Evolutionary conservation across 2,888 invertebrate genomes (phyloP).

Genomic region (Drosophila melanosoma): DNA sequence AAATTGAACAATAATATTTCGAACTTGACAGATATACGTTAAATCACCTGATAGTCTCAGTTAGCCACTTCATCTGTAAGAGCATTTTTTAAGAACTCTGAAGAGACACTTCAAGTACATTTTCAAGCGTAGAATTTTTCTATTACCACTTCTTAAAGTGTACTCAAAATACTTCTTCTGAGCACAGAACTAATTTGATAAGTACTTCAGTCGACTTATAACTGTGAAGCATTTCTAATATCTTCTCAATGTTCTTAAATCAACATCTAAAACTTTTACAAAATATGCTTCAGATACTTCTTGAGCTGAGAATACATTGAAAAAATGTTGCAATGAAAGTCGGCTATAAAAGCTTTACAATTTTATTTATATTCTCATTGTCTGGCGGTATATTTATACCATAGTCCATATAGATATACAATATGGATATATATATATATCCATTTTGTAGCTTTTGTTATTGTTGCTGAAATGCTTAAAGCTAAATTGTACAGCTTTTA

Average conservation of each 20-base stretch:
- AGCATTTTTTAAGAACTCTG: neutral
- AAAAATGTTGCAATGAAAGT: neutral
- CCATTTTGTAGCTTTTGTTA: constrained; percentile 17
- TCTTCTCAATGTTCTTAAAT: neutral
- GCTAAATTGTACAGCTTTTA: constrained; percentile 6
- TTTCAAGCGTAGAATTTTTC: neutral
- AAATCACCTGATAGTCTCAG: neutral
- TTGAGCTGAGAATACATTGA: neutral
- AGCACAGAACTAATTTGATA: neutral
- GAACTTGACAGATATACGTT: constrained; percentile 21
- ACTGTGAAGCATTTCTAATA: neutral
- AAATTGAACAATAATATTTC: neutral
- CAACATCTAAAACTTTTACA: neutral
- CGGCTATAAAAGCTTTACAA: neutral
- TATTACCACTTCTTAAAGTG: too few species aligned
- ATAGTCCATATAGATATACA: neutral
- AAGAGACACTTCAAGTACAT: neutral
- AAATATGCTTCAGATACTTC: neutral
- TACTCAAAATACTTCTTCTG: neutral
- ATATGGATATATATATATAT: neutral
- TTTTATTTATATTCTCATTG: constrained; percentile 5
- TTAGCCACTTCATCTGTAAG: neutral
- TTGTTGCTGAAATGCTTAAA: constrained; percentile 7
- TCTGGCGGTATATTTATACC: constrained; percentile 5
- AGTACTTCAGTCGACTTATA: neutral